These are phyloP conservation scores for Drosophila pandora DNA, from an alignment of 1,140 invertebrate genomes.

Conservation along the genomic window DNA sequence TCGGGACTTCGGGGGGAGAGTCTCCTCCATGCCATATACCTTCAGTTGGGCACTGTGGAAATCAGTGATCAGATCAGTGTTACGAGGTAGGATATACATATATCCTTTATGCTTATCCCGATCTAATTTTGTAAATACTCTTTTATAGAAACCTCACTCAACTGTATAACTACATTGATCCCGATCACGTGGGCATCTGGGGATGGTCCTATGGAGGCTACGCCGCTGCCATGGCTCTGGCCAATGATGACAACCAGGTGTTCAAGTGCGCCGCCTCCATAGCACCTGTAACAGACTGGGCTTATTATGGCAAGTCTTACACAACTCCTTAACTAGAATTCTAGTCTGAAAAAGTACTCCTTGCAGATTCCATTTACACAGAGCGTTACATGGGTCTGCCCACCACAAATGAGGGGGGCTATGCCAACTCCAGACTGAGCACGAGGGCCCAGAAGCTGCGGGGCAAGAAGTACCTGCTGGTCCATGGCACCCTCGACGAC, in stretches of 20 bases:
- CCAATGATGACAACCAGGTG: conserved; percentile 88
- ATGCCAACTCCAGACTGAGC: conserved; percentile 90
- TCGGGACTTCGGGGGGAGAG: conserved; percentile 93
- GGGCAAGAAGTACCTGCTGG: conserved; percentile 92
- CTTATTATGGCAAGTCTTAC: conserved; percentile 90
- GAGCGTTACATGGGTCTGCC: conserved; percentile 97
- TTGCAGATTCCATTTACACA: conserved; percentile 96
- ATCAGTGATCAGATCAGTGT: conserved; percentile 91
- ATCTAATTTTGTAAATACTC: not conserved
- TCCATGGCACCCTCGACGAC: conserved; percentile 97
- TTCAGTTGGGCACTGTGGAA: conserved; percentile 93
- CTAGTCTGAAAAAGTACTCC: conserved; percentile 33
- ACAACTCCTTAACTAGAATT: not conserved
- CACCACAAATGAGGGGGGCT: conserved; percentile 90
- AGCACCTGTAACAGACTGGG: conserved; percentile 95
- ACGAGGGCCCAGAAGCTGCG: conserved; percentile 87
- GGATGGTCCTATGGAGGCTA: conserved; percentile 98
- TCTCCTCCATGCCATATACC: conserved; percentile 92
- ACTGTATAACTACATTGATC: conserved; percentile 88
- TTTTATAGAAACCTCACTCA: conserved; percentile 86
- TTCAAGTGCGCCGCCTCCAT: conserved; percentile 97
- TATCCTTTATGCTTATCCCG: not conserved
- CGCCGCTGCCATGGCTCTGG: conserved; percentile 92
- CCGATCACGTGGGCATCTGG: conserved; percentile 89
- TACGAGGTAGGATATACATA: conserved; percentile 83